phyloP scores from a whole-genome alignment of 2,113 vertebrate genomes.

The Eurystomus gularis region DNA sequence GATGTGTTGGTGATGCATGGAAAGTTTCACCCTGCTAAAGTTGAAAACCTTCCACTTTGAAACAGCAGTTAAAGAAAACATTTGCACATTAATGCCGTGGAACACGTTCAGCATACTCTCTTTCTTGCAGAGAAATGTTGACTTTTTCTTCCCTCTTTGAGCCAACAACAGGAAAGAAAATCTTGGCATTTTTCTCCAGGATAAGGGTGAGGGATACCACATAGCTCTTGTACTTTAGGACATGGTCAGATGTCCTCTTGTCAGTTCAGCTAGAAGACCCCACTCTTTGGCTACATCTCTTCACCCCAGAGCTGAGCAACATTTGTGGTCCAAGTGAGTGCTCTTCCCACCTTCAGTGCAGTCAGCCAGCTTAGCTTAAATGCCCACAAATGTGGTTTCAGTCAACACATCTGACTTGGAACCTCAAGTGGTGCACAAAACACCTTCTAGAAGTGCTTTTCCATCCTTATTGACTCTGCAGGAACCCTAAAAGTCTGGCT shows the following conservation, averaged over 20 bases:
- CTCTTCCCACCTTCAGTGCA: neutral
- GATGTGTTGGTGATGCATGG: neutral
- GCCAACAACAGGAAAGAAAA: neutral
- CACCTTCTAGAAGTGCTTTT: neutral
- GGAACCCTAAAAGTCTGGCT: neutral
- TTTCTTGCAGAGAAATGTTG: neutral
- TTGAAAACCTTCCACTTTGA: neutral
- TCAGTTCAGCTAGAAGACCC: neutral
- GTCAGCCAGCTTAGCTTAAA: neutral
- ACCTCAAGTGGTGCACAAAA: neutral
- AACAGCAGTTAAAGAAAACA: too few species aligned
- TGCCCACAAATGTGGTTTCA: neutral
- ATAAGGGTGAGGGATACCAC: too few species aligned
- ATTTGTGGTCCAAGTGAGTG: neutral
- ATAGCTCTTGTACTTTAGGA: neutral
- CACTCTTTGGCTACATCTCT: neutral
- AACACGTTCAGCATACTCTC: neutral
- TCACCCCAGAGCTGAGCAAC: neutral
- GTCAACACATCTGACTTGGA: neutral
- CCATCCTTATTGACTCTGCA: neutral
- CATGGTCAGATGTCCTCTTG: neutral
- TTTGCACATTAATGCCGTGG: neutral
- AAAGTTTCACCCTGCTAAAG: neutral
- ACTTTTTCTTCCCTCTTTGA: neutral
- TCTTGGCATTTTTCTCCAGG: too few species aligned